Evolutionary conservation across 2,797 vertebrate genomes (phyloP), one percentile per base, ranked within the genome.

Genomic region (Schizopygopsis malacanthus): DNA sequence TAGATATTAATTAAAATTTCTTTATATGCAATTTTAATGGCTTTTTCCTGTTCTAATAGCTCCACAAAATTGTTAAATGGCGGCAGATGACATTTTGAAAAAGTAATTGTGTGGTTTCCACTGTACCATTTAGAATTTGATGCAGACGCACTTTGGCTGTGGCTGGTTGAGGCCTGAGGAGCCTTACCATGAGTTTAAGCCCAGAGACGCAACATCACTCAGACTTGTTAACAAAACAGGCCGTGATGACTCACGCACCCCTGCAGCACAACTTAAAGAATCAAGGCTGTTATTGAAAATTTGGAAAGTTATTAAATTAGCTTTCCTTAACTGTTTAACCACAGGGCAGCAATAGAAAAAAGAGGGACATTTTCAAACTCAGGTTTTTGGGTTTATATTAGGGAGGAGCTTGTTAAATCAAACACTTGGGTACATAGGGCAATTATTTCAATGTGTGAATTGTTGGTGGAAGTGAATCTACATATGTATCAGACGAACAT

Each of bases 221-320:
- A 84, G 80, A 77, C 73, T 72, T 77, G 65, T 79, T 82, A 80
- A 39, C 54, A 79, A 72, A 81, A 59, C 75, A 75, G 56, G 15
- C 56, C 2, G 39, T 28, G 67, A 78, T 80, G 81, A 88, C 80
- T 86, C 70, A 77, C 18, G 54, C 47, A 25, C 73, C 56, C 77
- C 82, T 75, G 15, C 50, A 79, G 77, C 86, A 81, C 82, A 59
- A 81, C 33, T 47, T 50, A 78, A 50, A 77, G 28, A 50, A 50
- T 65, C 59, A 65, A 77, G 45, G 45, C 82, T 83, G 56, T 83
- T 65, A 76, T 25, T 52, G 33, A 82, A 56, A 82, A 77, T 83
- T 39, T 50, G 61, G 20, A 43, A 37, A 71, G 6, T 65, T 65
- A 72, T 72, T 20, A 47, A 87, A 84, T 41, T 73, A 65, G 59